A percentile compares a stretch with the other conserved stretches of the same genome.
These are phyloP conservation scores for Euzophera pinguis DNA, from an alignment of 2,888 invertebrate species.

Conservation along the genomic window DNA sequence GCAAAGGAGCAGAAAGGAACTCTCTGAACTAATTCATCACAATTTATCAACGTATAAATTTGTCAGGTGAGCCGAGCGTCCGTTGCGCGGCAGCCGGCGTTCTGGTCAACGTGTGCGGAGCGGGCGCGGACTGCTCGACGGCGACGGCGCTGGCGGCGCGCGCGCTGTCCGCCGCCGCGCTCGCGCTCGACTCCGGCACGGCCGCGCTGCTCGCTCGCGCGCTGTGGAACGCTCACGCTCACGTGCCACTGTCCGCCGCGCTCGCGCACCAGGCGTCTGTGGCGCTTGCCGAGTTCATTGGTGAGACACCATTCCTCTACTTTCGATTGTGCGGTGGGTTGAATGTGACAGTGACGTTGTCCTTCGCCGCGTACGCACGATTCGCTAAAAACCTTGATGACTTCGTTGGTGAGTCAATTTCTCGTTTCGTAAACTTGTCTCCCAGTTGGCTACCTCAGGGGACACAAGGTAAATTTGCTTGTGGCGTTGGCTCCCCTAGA, in stretches of 20 bases:
- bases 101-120: conserved; percentile 85
- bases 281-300: conserved; percentile 83
- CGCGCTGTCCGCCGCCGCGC: conserved; percentile 55
- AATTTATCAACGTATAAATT: not conserved
- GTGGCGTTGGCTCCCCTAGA: too few species aligned
- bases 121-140: conserved; percentile 35
- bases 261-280: conserved; percentile 46
- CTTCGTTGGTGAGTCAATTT: too few species aligned
- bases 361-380: too few species aligned
- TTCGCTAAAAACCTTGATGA: too few species aligned
- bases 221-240: conserved; percentile 35
- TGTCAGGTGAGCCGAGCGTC: conserved; percentile 81
- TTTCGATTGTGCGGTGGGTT: too few species aligned
- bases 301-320: too few species aligned
- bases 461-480: too few species aligned
- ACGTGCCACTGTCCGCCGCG: conserved; percentile 38
- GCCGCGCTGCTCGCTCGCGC: conserved; percentile 51
- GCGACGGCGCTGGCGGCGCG: conserved; percentile 48
- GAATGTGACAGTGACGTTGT: too few species aligned
- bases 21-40: too few species aligned
- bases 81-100: conserved; percentile 90
- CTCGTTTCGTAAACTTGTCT: too few species aligned
- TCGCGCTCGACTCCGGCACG: conserved; percentile 65
- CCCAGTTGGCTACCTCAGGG: too few species aligned
- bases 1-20: too few species aligned